Evolutionary conservation across 2,113 vertebrate genomes (phyloP), one percentile per base, ranked within the genome.

Genomic region (Dicerorhinus sumatrensis): DNA sequence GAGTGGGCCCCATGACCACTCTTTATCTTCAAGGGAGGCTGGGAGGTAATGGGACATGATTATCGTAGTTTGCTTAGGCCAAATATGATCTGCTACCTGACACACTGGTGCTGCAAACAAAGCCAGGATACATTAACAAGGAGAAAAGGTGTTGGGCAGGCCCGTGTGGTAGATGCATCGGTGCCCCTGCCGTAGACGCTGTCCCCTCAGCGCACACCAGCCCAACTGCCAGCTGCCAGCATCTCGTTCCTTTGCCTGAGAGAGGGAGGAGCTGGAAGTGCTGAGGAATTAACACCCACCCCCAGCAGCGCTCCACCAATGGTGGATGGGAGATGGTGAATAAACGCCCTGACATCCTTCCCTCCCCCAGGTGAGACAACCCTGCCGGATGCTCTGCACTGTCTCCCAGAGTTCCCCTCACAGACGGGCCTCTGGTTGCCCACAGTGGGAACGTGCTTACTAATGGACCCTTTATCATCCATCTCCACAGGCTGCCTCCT

Each of bases 121-220:
- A 48, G 20, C 33, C 4, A 14, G 54, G 46, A 4, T 2, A 8
- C n/a, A 6, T 25, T 33, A 33, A 31, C 42, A 46, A 8, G 29
- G 63, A 14, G 31, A 31, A 6, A 12, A 23, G 48, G n/a, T 16
- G 29, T 5, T 12, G 56, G 21, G 8, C 18, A 33, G 31, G 65
- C 10, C 0, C 0, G 16, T 1, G 13, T 8, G 8, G 27, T 2
- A 48, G n/a, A 4, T 0, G 20, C 5, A 1, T 27, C 27, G 12
- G 3, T 1, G 3, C 4, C 39, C 21, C 42, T 17, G 12, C 0
- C 2, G 18, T 9, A 33, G n/a, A 27, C 14, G 0, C 12, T n/a
- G 17, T 20, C 33, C 6, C 36, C 14, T 65, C 23, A 8, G 56
- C 16, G 58, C 9, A 29, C 48, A 13, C 29, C 58, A 54, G 67